Evolutionary conservation across 2,797 vertebrate species (phyloP), one percentile per base, ranked within the genome.

Genomic region (Diglossa cyanea): DNA sequence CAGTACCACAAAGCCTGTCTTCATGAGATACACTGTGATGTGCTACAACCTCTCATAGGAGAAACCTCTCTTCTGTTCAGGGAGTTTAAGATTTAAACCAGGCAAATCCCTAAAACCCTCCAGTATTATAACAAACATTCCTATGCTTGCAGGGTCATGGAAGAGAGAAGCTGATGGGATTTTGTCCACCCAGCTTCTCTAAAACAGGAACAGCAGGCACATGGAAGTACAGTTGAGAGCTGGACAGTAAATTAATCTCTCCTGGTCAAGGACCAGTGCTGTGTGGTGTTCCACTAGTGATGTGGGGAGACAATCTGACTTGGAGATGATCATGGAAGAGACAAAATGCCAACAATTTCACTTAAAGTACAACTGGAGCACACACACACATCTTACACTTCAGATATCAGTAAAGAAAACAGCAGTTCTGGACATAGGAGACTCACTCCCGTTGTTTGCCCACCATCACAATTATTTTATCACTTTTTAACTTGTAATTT

Each of bases 301-400:
- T 0, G 0, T 3, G 21, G 17, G 39, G 28, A 90, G 37, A 62
- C 2, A 6, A 17, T 16, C 33, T 2, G 37, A 74, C 45, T 55
- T 60, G 55, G 44, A 54, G 47, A 70, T 47, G 18, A 87, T 16
- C 3, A 4, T 4, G 23, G 60, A 26, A 68, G 23, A 90, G 39
- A 70, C 8, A 54, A 80, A 92, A 88, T 26, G 30, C 25, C 6
- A 9, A 78, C 9, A 73, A 39, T 30, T 75, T 39, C 40, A 78
- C 17, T 40, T 68, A 15, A 48, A 71, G n/a, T 45, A 44, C 6
- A 13, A n/a, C 11, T 39, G 55, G 16, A 82, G 57, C 50, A 84
- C 13, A 42, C 13, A 48, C 0, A 62, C 31, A 11, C 9, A 37
- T 16, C 23, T 61, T 26, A 53, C 13, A 61, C 19, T 45, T 77